Evolutionary conservation across 2,113 vertebrate genomes (phyloP), one percentile per base, ranked within the genome.

Genomic region (Tragulus kanchil): DNA sequence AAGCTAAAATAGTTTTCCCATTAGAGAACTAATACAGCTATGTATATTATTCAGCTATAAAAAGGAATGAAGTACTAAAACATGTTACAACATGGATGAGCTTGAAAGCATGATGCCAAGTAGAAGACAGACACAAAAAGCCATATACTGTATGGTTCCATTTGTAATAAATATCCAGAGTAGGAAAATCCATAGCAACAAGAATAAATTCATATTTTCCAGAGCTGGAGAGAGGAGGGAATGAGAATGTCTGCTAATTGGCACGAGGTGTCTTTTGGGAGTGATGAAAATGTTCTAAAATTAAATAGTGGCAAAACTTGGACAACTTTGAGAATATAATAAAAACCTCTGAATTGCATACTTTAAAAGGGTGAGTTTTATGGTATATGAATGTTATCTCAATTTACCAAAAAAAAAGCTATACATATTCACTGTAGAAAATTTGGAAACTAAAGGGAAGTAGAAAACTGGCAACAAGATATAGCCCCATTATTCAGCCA

Each of bases 301-400:
- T 89, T 89, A 85, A 5, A 73, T 50, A 50, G n/a, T 84, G 56
- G 56, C 5, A 19, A 59, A 13, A 8, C 0, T 36, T 75, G n/a
- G 12, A 81, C 48, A 84, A 87, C 25, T 78, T 25, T 28, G 45
- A 65, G 56, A 50, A n/a, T 64, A 59, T 61, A 65, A 79, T 25
- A 86, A 85, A 93, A 65, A 23, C 28, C 12, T 48, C 23, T n/a
- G 52, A 90, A 84, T 11, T 58, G 17, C 84, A 58, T 48, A 65
- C 21, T 85, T 62, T 79, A 91, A 92, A 69, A 64, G 14, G 59
- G 21, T 82, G 54, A 89, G 25, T 90, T 85, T 89, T 85, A 90
- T 56, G 48, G 17, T 15, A 28, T 23, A 2, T 79, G 5, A 15
- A 42, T 93, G 87, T 67, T 67, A 85, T 90, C 11, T 79, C 45